These are phyloP conservation scores for Lordiphosa fenestrarum DNA, from an alignment of 2,888 invertebrate species.

Conservation along the genomic window DNA sequence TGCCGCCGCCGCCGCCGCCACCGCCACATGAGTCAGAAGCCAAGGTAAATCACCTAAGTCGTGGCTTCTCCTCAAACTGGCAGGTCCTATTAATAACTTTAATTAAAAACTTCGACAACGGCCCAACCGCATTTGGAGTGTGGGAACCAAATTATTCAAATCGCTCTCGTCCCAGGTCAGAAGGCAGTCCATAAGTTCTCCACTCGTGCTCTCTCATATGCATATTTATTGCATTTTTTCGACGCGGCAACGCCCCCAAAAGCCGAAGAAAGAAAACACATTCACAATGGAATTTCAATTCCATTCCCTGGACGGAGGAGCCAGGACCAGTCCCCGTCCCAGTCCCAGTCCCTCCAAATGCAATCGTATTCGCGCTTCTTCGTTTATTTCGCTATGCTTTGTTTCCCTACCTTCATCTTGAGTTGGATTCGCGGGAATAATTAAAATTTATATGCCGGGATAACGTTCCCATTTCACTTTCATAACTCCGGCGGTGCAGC, in stretches of 20 bases:
- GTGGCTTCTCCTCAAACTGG: constrained; percentile 28
- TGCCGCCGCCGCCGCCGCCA: background rate
- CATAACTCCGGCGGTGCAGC: constrained; percentile 55
- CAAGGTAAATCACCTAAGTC: constrained; percentile 52
- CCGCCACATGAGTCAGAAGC: constrained; percentile 26
- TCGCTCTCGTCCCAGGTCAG: constrained; percentile 42
- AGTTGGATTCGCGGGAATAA: constrained; percentile 62
- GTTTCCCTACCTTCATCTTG: constrained; percentile 13
- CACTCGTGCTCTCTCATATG: constrained; percentile 72
- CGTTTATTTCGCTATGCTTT: constrained; percentile 42
- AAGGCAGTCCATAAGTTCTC: constrained; percentile 25
- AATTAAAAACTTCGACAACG: constrained; percentile 66
- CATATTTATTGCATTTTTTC: constrained; percentile 79
- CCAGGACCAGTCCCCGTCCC: constrained; percentile 12
- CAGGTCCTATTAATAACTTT: constrained; percentile 76
- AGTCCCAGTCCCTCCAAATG: constrained; percentile 38
- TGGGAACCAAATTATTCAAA: constrained; percentile 79
- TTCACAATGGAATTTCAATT: constrained; percentile 78
- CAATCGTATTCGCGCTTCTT: constrained; percentile 56
- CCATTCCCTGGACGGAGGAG: constrained; percentile 58
- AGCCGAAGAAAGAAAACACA: constrained; percentile 31
- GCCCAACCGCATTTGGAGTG: constrained; percentile 42
- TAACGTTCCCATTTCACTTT: constrained; percentile 60
- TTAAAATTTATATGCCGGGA: constrained; percentile 69
- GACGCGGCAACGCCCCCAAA: constrained; percentile 78